phyloP scores from a whole-genome alignment of 2,113 vertebrate genomes.

The Tachycineta bicolor region DNA sequence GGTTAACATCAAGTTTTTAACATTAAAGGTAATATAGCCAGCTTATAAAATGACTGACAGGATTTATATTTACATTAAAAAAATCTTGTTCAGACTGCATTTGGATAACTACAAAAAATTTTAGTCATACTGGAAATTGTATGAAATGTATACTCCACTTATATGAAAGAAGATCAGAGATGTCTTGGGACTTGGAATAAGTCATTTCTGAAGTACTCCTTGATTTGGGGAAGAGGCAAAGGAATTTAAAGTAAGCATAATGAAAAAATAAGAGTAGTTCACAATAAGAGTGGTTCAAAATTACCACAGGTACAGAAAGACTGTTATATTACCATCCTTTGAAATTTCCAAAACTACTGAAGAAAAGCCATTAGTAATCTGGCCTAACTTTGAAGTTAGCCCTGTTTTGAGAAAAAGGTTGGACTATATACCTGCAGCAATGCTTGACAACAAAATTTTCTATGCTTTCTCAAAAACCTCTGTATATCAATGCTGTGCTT shows the following conservation, averaged over 20 bases:
- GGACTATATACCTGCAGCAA: not conserved
- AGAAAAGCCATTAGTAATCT: not conserved
- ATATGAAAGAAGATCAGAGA: not conserved
- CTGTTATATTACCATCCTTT: not conserved
- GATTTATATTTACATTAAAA: not conserved
- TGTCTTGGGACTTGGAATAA: not conserved
- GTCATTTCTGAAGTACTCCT: not conserved
- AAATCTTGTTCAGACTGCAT: not conserved
- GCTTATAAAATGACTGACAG: not conserved
- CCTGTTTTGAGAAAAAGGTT: not conserved
- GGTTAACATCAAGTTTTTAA: not conserved
- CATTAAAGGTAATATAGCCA: not conserved
- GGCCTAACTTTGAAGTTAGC: not conserved
- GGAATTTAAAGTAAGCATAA: not conserved
- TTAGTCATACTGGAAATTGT: not conserved
- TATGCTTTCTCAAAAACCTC: not conserved
- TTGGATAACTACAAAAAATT: not conserved
- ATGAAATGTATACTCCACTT: not conserved
- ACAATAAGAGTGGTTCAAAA: not conserved
- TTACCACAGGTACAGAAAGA: not conserved
- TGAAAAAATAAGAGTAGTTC: not conserved
- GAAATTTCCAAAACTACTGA: not conserved
- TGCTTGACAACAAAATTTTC: not conserved
- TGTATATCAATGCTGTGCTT: not conserved
- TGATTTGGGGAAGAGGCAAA: not conserved